Percentiles rank a stretch among this genome's conserved stretches.
Evolutionary conservation across 2,113 vertebrate species (phyloP).

Genomic region (Sterrhoptilus dennistouni): DNA sequence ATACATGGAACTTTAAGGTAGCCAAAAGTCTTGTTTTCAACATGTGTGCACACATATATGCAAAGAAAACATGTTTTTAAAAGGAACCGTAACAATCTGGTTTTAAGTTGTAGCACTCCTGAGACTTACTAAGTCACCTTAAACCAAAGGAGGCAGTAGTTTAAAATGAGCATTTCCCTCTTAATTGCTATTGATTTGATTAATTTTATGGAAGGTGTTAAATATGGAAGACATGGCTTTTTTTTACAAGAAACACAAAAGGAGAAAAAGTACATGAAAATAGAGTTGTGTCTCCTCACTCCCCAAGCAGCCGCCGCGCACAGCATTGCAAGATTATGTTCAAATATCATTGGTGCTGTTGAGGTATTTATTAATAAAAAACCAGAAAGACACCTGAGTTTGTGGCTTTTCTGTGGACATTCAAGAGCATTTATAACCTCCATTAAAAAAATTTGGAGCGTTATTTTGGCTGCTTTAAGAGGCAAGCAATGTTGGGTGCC

Average conservation of each 20-base stretch:
- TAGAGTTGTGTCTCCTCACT: background rate
- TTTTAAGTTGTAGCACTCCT: conserved; percentile 13
- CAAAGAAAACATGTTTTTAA: conserved; percentile 6
- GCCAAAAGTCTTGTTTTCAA: conserved; percentile 35
- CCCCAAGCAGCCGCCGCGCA: background rate
- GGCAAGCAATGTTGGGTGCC: fast-evolving
- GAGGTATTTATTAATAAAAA: conserved; percentile 82
- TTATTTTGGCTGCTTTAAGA: background rate
- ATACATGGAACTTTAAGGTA: background rate
- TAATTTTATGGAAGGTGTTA: background rate
- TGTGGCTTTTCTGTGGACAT: background rate
- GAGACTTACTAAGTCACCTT: background rate
- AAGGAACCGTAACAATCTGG: background rate
- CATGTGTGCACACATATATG: background rate
- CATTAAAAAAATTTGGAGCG: fast-evolving
- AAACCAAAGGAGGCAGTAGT: background rate
- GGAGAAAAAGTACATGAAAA: conserved; percentile 36
- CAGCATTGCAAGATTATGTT: conserved; percentile 51
- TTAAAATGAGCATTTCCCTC: conserved; percentile 10
- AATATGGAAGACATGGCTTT: conserved; percentile 12
- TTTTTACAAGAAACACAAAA: conserved; percentile 15
- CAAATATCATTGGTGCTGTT: conserved; percentile 67
- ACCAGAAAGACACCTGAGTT: background rate
- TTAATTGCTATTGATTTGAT: conserved; percentile 30
- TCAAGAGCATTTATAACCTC: background rate